Base-by-base conservation (phyloP, 2,888 invertebrate species). In the Pecten maximus region DNA sequence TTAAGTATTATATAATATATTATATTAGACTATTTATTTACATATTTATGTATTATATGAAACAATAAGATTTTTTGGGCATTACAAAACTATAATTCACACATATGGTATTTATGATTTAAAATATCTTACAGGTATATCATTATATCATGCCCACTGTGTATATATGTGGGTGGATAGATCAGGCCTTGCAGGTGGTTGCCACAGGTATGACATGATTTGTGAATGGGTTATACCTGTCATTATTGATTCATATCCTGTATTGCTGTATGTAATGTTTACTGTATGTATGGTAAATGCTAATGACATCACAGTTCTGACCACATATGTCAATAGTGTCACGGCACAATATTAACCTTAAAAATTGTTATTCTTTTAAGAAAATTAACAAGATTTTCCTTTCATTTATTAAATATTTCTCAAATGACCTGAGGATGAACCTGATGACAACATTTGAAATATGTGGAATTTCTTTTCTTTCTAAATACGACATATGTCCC, bases 121-220 rank as follows among this genome's bases (percentile, higher is more conserved):
- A 23, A 60, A 60, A 60, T 60, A 60, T 2, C 6, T 23, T n/a
- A n/a, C 23, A 60, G 60, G 60, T 60, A 23, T n/a, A 6, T 6
- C n/a, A 60, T 8, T 60, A 3, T 60, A 60, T 28, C n/a, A n/a
- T 60, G 60, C 16, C 4, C 16, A 60, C 4, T 60, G 60, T 60
- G n/a, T 50, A 50, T 50, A 50, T 3, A n/a, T 35, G 74, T 74
- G 74, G 74, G 74, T 74, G 74, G 74, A 74, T 74, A 74, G 28
- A 35, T 74, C 74, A 74, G 74, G 74, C 35, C 74, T 74, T 28
- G 12, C 74, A 28, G 28, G 74, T 74, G 35, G 28, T 10, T 6
- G 12, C 2, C 54, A 54, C 54, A 35, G 10, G 35, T 74, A 35
- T 74, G 74, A 23, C 74, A 74, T 74, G 28, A 74, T 35, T 74